Evolutionary conservation across 2,888 invertebrate genomes (phyloP).

Genomic region (Esperia sulphurella): DNA sequence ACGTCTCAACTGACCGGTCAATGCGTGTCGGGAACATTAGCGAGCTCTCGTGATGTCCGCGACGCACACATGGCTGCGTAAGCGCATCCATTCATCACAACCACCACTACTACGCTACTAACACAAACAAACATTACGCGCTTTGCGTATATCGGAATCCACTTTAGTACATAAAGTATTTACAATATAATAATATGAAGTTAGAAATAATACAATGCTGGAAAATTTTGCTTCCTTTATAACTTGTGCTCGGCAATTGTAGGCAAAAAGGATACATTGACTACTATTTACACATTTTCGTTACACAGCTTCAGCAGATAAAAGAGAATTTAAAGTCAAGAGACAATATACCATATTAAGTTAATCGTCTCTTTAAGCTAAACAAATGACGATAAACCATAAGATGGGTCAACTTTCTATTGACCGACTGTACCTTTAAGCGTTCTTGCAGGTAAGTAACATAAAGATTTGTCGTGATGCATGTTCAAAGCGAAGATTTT

Average conservation of each 20-base stretch:
- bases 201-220: background rate
- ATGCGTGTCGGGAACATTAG: conserved; percentile 27
- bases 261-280: too few species aligned
- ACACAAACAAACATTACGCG: background rate
- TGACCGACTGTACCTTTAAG: background rate
- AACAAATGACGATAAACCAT: too few species aligned
- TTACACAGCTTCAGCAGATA: too few species aligned
- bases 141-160: background rate
- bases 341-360: too few species aligned
- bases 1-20: background rate
- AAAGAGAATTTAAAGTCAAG: too few species aligned
- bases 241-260: too few species aligned
- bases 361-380: too few species aligned
- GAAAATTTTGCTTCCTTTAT: too few species aligned
- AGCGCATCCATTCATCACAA: conserved; percentile 13
- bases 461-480: conserved; percentile 1
- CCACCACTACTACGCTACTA: background rate
- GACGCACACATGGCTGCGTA: conserved; percentile 10
- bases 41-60: conserved; percentile 21
- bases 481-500: conserved; percentile 25
- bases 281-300: too few species aligned
- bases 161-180: background rate
- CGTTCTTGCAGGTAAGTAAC: background rate
- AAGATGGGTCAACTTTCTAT: too few species aligned
- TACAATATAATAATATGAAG: background rate